Evolutionary conservation across 2,888 invertebrate species (phyloP).

Genomic region (Ernsta delagoae): DNA sequence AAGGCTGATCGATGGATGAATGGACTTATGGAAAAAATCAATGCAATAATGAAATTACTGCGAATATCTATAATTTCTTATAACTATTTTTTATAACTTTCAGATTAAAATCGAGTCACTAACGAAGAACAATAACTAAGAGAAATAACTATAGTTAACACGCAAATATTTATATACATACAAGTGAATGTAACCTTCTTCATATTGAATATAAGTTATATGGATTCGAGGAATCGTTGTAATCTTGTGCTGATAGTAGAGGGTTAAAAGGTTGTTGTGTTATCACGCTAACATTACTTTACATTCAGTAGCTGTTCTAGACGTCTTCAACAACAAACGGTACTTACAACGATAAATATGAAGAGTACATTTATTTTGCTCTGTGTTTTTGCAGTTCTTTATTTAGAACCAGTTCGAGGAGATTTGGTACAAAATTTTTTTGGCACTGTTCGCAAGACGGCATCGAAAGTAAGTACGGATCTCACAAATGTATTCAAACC

Average conservation of each 20-base stretch:
- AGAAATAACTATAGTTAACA: no score
- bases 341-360: slow-evolving; percentile 47
- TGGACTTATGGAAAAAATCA: no score
- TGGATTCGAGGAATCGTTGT: slow-evolving; percentile 10
- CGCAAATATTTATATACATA: no score
- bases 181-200: no score
- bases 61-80: no score
- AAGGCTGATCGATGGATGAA: no score
- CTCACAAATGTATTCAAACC: slow-evolving; percentile 47
- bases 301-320: slow-evolving; percentile 26
- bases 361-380: slow-evolving; percentile 50
- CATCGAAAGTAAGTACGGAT: slow-evolving; percentile 50
- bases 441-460: slow-evolving; percentile 48
- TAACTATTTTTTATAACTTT: no score
- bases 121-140: no score
- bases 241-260: slow-evolving; percentile 24
- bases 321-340: slow-evolving; percentile 33
- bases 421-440: slow-evolving; percentile 52
- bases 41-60: no score
- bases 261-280: slow-evolving; percentile 16
- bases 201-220: no score
- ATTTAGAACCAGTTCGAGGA: slow-evolving; percentile 46
- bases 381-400: slow-evolving; percentile 46
- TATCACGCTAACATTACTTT: slow-evolving; percentile 25
- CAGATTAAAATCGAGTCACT: no score